Percentiles rank a stretch among this genome's conserved stretches.
These are phyloP conservation scores for Tetrao urogallus DNA, from an alignment of 2,113 vertebrate genomes.

Conservation along the genomic window DNA sequence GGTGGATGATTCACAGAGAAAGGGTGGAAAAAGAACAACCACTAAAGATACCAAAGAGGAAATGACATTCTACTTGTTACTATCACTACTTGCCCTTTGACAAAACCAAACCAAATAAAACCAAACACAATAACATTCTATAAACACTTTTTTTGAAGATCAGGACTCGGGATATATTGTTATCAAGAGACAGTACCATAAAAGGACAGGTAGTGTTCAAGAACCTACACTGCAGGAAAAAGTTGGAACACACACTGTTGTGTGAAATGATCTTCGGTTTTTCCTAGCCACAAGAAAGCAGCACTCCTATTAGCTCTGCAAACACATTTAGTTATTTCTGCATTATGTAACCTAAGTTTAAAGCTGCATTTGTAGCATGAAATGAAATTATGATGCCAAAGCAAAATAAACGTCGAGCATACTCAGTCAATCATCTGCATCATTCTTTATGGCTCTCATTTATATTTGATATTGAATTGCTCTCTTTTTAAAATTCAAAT, in stretches of 20 bases:
- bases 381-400: constrained; percentile 66
- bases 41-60: neutral
- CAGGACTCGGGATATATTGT: fast-evolving
- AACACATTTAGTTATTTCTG: neutral
- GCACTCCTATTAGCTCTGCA: neutral
- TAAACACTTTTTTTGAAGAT: neutral
- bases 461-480: constrained; percentile 62
- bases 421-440: constrained; percentile 51
- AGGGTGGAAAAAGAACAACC: neutral
- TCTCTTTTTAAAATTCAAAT: constrained; percentile 66
- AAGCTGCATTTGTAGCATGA: constrained; percentile 34
- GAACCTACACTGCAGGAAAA: fast-evolving
- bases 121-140: neutral
- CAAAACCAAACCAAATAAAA: neutral
- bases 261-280: neutral
- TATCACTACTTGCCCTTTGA: no score
- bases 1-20: neutral
- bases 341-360: neutral
- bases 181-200: neutral
- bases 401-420: constrained; percentile 50
- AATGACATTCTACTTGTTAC: neutral
- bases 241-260: neutral
- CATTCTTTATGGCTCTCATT: constrained; percentile 59
- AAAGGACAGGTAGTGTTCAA: neutral
- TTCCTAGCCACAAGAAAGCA: neutral